These are phyloP conservation scores for Adelphocoris suturalis DNA, from an alignment of 2,888 invertebrate species.

Conservation along the genomic window DNA sequence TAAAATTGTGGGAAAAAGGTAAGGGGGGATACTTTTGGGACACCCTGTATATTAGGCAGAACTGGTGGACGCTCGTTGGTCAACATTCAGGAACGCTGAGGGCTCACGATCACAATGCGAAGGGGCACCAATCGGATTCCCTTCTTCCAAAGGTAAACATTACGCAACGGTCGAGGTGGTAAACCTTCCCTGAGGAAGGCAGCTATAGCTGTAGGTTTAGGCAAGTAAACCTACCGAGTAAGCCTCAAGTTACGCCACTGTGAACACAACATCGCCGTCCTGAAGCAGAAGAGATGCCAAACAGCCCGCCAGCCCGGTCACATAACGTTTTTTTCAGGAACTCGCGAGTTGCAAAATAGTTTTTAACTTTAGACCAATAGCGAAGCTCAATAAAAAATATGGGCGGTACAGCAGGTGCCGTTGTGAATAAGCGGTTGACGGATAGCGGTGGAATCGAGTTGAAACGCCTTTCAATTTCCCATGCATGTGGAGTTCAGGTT, in stretches of 20 bases:
- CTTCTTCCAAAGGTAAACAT: constrained; percentile 24
- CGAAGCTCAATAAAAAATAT: not conserved
- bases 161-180: not conserved
- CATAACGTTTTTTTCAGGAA: constrained; percentile 5
- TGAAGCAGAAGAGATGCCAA: not conserved
- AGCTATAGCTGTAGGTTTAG: too few species aligned
- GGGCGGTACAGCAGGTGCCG: not conserved
- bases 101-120: not conserved
- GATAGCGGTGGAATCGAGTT: not conserved
- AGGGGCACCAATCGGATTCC: not conserved
- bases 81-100: not conserved
- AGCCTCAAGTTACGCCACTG: constrained; percentile 18
- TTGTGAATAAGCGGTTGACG: too few species aligned
- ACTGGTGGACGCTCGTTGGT: not conserved
- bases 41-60: too few species aligned
- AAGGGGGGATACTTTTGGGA: too few species aligned
- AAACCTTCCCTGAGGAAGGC: constrained; percentile 39
- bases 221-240: too few species aligned
- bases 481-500: too few species aligned
- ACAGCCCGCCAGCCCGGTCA: not conserved
- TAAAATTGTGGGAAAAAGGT: too few species aligned
- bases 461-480: not conserved
- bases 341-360: constrained; percentile 11
- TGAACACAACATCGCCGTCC: not conserved
- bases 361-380: not conserved